Evolutionary conservation across 2,113 vertebrate species (phyloP).

Genomic region (Cercopithecus mona): DNA sequence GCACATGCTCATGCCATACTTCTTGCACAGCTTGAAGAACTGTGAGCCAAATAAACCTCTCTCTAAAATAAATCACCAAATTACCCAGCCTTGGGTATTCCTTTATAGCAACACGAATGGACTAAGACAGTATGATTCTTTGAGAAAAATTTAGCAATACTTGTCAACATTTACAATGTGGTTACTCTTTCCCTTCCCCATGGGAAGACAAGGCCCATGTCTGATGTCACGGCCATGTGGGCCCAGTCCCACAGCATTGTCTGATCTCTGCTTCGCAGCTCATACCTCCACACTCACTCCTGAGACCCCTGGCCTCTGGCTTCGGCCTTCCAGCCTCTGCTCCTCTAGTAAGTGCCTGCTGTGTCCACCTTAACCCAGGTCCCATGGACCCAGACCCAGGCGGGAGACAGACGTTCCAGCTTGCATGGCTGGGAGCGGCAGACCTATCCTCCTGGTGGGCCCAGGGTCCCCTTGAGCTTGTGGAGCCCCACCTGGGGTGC

Average conservation of each 20-base stretch:
- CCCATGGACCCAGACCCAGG: constrained; percentile 15
- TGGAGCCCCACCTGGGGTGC: neutral
- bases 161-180: neutral
- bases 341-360: constrained; percentile 74
- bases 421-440: neutral
- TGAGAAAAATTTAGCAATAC: neutral
- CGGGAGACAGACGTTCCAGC: neutral
- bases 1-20: neutral
- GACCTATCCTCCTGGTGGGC: neutral
- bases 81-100: neutral
- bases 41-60: neutral
- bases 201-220: constrained; percentile 18
- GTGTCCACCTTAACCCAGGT: constrained; percentile 9
- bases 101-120: neutral
- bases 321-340: constrained; percentile 49
- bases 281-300: neutral
- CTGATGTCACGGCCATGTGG: too few species aligned
- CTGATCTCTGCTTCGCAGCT: neutral
- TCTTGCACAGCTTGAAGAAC: neutral
- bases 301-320: constrained; percentile 51
- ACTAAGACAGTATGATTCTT: neutral
- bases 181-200: neutral
- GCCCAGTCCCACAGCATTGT: too few species aligned
- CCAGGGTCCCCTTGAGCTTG: neutral
- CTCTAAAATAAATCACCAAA: neutral